Evolutionary conservation across 2,113 vertebrate genomes (phyloP).

Genomic region (Osmerus mordax): DNA sequence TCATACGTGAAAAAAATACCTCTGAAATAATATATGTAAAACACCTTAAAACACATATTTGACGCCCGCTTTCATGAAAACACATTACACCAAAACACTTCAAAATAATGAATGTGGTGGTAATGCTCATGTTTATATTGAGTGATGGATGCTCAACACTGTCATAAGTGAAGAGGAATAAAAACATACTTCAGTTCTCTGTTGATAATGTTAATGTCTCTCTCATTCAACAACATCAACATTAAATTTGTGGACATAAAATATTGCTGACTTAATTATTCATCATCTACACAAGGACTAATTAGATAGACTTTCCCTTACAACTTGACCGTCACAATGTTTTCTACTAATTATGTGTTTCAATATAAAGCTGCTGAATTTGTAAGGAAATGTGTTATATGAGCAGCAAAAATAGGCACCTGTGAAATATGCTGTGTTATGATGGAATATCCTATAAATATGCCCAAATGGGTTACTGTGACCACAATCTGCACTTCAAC

Average conservation of each 20-base stretch:
- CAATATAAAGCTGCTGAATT: too few relatives aligned
- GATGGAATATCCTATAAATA: too few relatives aligned
- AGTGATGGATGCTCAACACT: constrained; percentile 55
- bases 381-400: too few relatives aligned
- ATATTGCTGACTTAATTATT: constrained; percentile 44
- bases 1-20: background rate
- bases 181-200: constrained; percentile 71
- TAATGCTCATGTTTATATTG: constrained; percentile 54
- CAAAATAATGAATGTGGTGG: constrained; percentile 57
- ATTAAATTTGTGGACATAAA: constrained; percentile 63
- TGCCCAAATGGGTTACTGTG: too few relatives aligned
- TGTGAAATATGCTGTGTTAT: too few relatives aligned
- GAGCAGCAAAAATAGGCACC: too few relatives aligned
- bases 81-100: constrained; percentile 66
- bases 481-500: too few relatives aligned
- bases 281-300: too few relatives aligned
- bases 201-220: constrained; percentile 68
- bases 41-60: constrained; percentile 19
- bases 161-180: constrained; percentile 68
- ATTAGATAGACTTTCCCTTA: too few relatives aligned
- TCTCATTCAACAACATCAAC: constrained; percentile 71
- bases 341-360: too few relatives aligned
- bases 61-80: constrained; percentile 57
- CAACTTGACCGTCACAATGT: too few relatives aligned
- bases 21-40: too few relatives aligned